Percentiles rank a stretch among this genome's conserved stretches.
Evolutionary conservation across 1,140 invertebrate genomes (phyloP).

Genomic region (Brachionus plicatilis): DNA sequence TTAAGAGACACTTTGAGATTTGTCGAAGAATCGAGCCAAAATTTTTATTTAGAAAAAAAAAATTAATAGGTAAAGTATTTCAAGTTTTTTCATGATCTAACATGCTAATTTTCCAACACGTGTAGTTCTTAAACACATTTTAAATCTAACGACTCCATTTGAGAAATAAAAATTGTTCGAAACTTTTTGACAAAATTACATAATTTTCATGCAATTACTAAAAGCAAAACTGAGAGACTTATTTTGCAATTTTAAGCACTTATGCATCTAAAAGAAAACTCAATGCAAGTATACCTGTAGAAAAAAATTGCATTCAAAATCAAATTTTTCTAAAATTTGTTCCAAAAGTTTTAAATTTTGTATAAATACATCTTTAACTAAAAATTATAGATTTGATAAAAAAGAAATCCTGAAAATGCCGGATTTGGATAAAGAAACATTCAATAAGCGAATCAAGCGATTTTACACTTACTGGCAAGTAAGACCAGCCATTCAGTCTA

Average conservation of each 20-base stretch:
- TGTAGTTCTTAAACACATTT: not conserved
- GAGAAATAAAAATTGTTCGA: not conserved
- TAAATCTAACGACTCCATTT: not conserved
- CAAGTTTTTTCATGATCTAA: not conserved
- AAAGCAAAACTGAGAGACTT: not conserved
- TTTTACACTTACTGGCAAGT: slow-evolving; percentile 36
- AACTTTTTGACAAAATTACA: not conserved
- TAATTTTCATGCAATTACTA: not conserved
- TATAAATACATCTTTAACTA: not conserved
- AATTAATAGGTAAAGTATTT: not conserved
- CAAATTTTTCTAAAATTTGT: not conserved
- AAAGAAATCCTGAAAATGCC: not conserved
- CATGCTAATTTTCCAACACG: not conserved
- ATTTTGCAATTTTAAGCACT: not conserved
- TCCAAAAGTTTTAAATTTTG: not conserved
- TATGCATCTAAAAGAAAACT: not conserved
- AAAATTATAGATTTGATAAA: not conserved
- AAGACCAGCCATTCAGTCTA: not conserved
- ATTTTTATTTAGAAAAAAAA: not conserved
- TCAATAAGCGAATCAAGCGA: slow-evolving; percentile 27
- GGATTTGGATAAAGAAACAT: slow-evolving; percentile 32
- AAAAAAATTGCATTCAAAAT: not conserved
- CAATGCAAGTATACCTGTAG: not conserved
- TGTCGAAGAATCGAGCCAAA: not conserved
- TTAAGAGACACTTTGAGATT: too few relatives aligned